phyloP scores from a whole-genome alignment of 2,797 vertebrate genomes.

The Manis pentadactyla region DNA sequence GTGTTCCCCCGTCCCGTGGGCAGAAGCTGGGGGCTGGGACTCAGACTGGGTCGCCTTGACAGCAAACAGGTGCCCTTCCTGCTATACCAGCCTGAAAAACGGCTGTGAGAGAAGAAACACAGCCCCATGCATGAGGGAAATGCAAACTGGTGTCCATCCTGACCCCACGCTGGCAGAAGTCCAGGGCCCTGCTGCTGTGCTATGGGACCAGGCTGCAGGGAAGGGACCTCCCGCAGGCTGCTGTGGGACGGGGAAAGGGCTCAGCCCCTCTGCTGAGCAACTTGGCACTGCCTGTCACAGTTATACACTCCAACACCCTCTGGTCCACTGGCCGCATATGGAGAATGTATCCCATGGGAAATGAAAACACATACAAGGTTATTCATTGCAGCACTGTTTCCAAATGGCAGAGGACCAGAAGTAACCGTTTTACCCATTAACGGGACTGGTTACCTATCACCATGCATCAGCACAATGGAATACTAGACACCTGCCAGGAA shows the following conservation, averaged over 20 bases:
- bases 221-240: too few species aligned
- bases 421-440: not conserved
- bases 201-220: not conserved
- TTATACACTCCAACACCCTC: not conserved
- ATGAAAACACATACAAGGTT: not conserved
- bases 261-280: not conserved
- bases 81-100: not conserved
- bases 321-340: not conserved
- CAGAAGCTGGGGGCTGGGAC: not conserved
- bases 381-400: not conserved
- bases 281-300: not conserved
- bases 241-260: accelerated
- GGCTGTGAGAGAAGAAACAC: not conserved
- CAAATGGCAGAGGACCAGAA: not conserved
- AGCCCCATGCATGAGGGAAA: not conserved
- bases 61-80: not conserved
- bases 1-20: accelerated
- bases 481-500: not conserved
- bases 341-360: not conserved
- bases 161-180: too few species aligned
- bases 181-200: too few species aligned
- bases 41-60: accelerated
- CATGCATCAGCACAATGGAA: accelerated
- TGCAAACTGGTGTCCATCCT: not conserved
- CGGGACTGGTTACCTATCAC: accelerated